Base-by-base conservation (phyloP, 1,140 invertebrate species). In the Brachionus koreanus region DNA sequence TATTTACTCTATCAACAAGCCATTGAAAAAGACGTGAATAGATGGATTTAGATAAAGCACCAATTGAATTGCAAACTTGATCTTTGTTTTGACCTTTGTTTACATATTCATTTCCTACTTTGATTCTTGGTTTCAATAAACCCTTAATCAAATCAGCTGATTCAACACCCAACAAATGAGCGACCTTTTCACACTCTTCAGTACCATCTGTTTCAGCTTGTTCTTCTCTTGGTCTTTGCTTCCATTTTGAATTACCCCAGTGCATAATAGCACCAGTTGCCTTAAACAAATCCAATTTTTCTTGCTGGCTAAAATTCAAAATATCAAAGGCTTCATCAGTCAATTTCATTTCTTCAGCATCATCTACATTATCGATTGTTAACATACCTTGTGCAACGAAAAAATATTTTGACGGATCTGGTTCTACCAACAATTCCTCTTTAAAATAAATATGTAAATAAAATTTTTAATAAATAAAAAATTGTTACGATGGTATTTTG, bases 221-320 rank as follows among this genome's bases (percentile, higher is more conserved):
- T 91, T 99, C 97, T 90, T 98, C 97, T 88, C 97, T 94, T 92
- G 96, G 96, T 90, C 96, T 95, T 91, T 98, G 97, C 90, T 99
- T 98, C 94, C 98, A 99, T 90, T 98, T 98, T 94, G 98, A 94
- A 86, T 94, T 93, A 91, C 96, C 96, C 84, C 98, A 97, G 90
- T 98, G 96, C 94, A 98, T 96, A 88, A 98, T 96, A 88, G 94
- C 90, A 86, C 95, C 94, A 85, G 96, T 97, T 89, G 98, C 95
- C 89, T 93, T 96, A 92, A 98, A 98, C 86, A 98, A 94, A 87
- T 97, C 91, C 86, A 94, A 91, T 91, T 98, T 98, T 89, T 98
- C 97, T 86, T 96, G 92, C 89, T 93, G 92, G 84, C 93, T 94
- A 93, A 99, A 98, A 87, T 96, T 96, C 89, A 99, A 91, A 86